Base-by-base conservation (phyloP, 2,888 invertebrate species). In the Lycophotia porphyrea region DNA sequence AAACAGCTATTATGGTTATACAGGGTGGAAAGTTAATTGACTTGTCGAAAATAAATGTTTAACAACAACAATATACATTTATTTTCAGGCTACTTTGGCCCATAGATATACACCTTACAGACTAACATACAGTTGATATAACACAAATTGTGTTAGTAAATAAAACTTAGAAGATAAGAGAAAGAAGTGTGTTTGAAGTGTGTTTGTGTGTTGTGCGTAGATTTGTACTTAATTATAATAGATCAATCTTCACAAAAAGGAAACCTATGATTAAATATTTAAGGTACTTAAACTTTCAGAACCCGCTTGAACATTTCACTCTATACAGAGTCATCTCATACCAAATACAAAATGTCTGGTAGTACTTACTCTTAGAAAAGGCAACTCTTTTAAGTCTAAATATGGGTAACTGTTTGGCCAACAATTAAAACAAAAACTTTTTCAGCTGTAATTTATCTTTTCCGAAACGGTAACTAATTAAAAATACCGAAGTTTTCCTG, bases 401-500 rank as follows among this genome's bases (percentile, higher is more conserved):
- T 49, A 61, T 13, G 11, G 49, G 18, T 18, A 47, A 61, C 15
- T 42, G 39, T 42, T 9, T 15, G 3, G 11, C 1, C 21, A 42
- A 52, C 42, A 31, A 65, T 15, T 44, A 39, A 66, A 52, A 8
- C 61, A n/a, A 0, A 27, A 55, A 60, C 52, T 34, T 49, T 44
- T 61, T 49, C 15, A 5, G 11, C 18, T 52, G 24, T 66, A 63
- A 73, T 77, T 70, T 70, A 63, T 81, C 70, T 74, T 78, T 61
- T 7, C 27, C n/a, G 5, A 61, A 77, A 49, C 55, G 55, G 39
- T 77, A 39, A 8, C 39, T 63, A 75, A 80, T 86, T 75, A 82
- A 69, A 74, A 80, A 73, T 70, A 73, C 42, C 49, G 36, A 80
- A 86, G 83, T 74, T 72, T 42, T 44, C 4, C 39, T 36, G 63